phyloP scores from a whole-genome alignment of 2,797 vertebrate genomes.

The Rhabdomys pumilio region DNA sequence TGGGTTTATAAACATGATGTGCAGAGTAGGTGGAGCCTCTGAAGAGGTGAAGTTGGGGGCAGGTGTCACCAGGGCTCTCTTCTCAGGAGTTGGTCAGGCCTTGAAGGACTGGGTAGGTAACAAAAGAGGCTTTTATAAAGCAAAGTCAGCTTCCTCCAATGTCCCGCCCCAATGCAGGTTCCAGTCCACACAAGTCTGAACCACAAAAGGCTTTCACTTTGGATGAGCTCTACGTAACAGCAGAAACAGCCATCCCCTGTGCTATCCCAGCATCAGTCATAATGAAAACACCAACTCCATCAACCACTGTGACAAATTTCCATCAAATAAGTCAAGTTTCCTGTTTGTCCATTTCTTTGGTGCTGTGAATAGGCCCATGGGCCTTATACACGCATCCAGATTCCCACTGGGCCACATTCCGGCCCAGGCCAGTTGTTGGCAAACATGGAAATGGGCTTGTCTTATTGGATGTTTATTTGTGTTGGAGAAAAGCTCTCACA shows the following conservation, averaged over 20 bases:
- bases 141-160: background rate
- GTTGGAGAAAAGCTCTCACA: background rate
- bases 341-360: background rate
- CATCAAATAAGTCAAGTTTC: background rate
- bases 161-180: background rate
- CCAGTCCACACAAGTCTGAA: background rate
- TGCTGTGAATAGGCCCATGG: background rate
- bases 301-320: background rate
- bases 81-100: background rate
- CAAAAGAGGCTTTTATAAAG: background rate
- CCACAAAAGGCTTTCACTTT: background rate
- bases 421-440: background rate
- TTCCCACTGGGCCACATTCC: background rate
- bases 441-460: background rate
- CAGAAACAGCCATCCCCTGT: background rate
- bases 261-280: fast-evolving
- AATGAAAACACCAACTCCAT: background rate
- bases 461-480: background rate
- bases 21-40: too few relatives aligned
- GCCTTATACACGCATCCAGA: background rate
- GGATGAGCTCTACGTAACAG: background rate
- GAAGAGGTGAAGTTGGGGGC: background rate
- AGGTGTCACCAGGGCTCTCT: too few relatives aligned
- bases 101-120: background rate
- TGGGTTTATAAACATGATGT: background rate